Base-by-base conservation (phyloP, 1,140 invertebrate species). In the Hypothenemus hampei region DNA sequence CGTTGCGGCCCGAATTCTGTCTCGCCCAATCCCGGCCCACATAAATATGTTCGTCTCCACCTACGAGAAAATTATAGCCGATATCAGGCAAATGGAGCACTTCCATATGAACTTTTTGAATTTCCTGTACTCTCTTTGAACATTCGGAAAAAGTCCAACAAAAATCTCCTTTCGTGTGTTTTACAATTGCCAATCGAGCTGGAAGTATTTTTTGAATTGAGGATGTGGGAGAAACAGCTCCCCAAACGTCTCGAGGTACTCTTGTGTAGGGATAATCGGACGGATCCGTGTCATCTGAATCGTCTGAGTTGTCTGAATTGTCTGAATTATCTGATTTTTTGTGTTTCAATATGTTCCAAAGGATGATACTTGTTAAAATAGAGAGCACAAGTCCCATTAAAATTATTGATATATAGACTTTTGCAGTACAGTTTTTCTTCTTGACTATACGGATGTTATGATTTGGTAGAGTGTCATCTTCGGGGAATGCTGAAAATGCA, bases 11-110 rank as follows among this genome's bases (percentile, higher is more conserved):
- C 20, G 75, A 72, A 31, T 81, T 81, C 18, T 75, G 66, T 1
- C 62, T 59, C 47, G 75, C 71, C 81, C 81, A 86, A 0, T 81
- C 83, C 13, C 82, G 69, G 0, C 78, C 83, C 56, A 78, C 78
- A 62, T 84, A 85, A 3, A 82, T 74, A 4, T 75, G 71, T 0
- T 79, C 82, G 57, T 85, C 83, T 35, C 80, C 82, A 11, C 83
- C 83, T 43, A 86, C 76, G 35, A 84, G 52, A 63, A 87, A 87
- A 65, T 80, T 87, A 62, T 83, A 85, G 16, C 75, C 75, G 63
- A 70, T 75, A 53, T 77, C 75, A 4, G 68, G 65, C n/a, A n/a
- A n/a, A n/a, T 66, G 62, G 23, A 40, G 45, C 21, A 65, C 58
- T 4, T 65, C 62, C 16, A 73, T 60, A 6, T 67, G 65, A 5